Evolutionary conservation across 2,888 invertebrate genomes (phyloP), one percentile per base, ranked within the genome.

Genomic region (Bellardia pandia): DNA sequence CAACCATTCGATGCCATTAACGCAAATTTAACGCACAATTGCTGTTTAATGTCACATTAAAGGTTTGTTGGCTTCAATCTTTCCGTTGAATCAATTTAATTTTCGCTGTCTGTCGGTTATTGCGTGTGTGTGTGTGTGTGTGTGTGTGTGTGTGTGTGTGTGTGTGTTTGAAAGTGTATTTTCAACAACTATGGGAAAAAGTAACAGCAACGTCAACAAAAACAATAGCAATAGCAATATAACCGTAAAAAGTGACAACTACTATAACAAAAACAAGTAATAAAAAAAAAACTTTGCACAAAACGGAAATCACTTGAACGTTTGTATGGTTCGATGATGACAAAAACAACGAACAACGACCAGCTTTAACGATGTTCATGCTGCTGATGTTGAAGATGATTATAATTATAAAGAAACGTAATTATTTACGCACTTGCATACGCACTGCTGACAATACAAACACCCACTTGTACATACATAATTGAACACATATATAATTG

Each of bases 21-120:
- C 68, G 79, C 71, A 90, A 90, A 89, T 91, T 90, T 89, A 90
- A 90, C 90, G 90, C 91, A 89, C 90, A 91, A 91, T 91, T 91
- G 89, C 91, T 91, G 90, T 90, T 91, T 89, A 90, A 79, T 81
- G 84, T 81, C 74, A 81, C 81, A 87, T 87, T 87, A 81, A 86
- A 84, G 68, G 68, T 84, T 82, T 84, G 86, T 77, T 80, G 82
- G 80, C 69, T 77, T 51, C 42, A 60, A 33, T 78, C n/a, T 80
- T 68, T 87, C 77, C 84, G 42, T 53, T 16, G 75, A 85, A 78
- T 82, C 76, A 76, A 82, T 88, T 72, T 60, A 30, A 71, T n/a
- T 45, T 45, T 45, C 13, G 7, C 56, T 16, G 9, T 14, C 71
- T 33, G 8, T 68, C n/a, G 3, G 37, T 37, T 37, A 5, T 23